Conservation (phyloP, 2,113 vertebrate species). For the Melanerpes formicivorus region DNA sequence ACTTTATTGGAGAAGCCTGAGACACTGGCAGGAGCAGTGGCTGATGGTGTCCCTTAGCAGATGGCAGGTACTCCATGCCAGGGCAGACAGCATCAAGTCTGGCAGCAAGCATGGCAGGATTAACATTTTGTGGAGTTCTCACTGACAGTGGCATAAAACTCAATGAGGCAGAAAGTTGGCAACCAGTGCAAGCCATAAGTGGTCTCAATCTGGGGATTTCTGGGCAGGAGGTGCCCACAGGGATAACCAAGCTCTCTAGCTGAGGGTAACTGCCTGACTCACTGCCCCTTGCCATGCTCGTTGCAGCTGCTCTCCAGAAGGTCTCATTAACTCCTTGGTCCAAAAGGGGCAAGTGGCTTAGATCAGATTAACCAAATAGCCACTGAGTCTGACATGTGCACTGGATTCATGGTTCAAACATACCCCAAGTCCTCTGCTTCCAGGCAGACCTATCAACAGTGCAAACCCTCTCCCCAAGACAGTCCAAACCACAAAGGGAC, state of each 20-base stretch:
- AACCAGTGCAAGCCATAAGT: background rate
- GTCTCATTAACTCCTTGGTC: background rate
- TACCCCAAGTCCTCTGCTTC: background rate
- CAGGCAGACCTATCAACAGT: background rate
- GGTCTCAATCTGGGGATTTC: background rate
- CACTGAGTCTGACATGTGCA: accelerated
- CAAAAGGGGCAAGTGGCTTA: background rate
- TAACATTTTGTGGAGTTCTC: background rate
- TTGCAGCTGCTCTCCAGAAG: background rate
- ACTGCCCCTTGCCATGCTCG: background rate
- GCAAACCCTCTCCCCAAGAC: background rate
- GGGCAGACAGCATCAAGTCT: background rate
- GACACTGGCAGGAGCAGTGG: background rate
- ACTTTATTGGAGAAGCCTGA: background rate
- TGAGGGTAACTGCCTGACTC: background rate
- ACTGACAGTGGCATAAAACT: background rate
- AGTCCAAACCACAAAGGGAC: background rate
- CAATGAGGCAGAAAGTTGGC: constrained; percentile 12
- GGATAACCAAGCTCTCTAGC: background rate
- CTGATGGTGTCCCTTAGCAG: constrained; percentile 16
- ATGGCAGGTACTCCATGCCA: background rate
- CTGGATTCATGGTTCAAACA: background rate
- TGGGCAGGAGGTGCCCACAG: background rate
- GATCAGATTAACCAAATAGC: background rate
- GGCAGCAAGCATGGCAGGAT: background rate